Evolutionary conservation across 1,140 invertebrate genomes (phyloP), one percentile per base, ranked within the genome.

Genomic region (Drosophila sp.): DNA sequence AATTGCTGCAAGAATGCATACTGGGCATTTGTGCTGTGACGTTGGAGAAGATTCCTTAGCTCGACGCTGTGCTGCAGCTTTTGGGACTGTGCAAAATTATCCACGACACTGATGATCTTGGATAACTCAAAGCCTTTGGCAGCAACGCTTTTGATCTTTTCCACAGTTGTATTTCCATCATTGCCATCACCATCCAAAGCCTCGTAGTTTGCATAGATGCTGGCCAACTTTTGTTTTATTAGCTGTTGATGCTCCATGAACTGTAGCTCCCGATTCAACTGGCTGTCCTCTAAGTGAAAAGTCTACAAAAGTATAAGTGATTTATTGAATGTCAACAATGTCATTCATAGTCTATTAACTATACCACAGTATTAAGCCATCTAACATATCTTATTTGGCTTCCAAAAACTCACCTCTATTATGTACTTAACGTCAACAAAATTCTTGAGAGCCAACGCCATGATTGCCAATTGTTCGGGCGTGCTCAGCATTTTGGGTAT

Each of bases 191-290:
- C 63, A 40, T 83, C 80, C 46, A 90, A 54, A 0, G 76, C 43
- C 45, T 76, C 63, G 56, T 92, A 91, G 14, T 90, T 90, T 4
- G 71, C 59, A 61, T 89, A 90, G 5, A 90, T 90, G 11, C 25
- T 62, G 16, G 76, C 38, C 27, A 91, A 50, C 46, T 91, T 92
- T 18, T 81, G 81, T 59, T 91, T 92, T 7, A 93, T 83, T 3
- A 91, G 74, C 34, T 91, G 81, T 29, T 93, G 77, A 65, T 92
- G 91, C 76, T 93, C 92, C 50, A 92, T 90, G 54, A 92, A 93
- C 14, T 89, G 61, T 4, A 93, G 77, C 69, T 93, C 92, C 8
- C 89, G 71, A n/a, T 90, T 91, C 0, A 93, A 29, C 56, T 83
- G 62, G 9, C 87, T 91, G 7, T 93, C 76, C 66, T 93, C 70